phyloP scores from a whole-genome alignment of 2,888 invertebrate genomes.

The Schrankia costaestrigalis region DNA sequence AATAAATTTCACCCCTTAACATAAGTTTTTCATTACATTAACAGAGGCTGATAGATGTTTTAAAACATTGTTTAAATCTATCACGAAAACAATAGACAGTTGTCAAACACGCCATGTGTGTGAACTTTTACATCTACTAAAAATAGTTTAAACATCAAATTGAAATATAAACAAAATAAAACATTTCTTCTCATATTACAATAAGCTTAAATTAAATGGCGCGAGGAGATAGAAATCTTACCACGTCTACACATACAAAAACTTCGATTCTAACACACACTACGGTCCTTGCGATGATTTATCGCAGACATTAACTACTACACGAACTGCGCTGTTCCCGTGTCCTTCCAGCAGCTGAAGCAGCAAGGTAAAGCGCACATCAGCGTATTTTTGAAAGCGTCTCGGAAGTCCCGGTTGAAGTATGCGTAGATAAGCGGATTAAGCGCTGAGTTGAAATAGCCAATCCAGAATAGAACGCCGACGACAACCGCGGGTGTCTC shows the following conservation, averaged over 20 bases:
- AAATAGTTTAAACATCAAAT: too few relatives aligned
- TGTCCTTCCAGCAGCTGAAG: slow-evolving; percentile 86
- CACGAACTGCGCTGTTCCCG: slow-evolving; percentile 81
- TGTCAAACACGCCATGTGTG: too few relatives aligned
- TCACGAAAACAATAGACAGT: too few relatives aligned
- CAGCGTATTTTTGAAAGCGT: slow-evolving; percentile 95
- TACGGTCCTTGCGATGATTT: slow-evolving; percentile 24
- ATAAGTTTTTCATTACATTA: too few relatives aligned
- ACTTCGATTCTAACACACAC: slow-evolving; percentile 8
- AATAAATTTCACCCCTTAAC: too few relatives aligned
- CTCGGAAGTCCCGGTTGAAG: slow-evolving; percentile 88
- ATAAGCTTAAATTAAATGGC: slow-evolving; percentile 5
- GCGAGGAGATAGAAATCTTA: slow-evolving; percentile 2
- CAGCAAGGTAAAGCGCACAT: slow-evolving; percentile 93
- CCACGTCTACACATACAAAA: slow-evolving; percentile 6
- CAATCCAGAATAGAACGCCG: slow-evolving; percentile 97
- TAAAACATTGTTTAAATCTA: too few relatives aligned
- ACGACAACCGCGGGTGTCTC: slow-evolving; percentile 92
- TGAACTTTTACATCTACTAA: too few relatives aligned
- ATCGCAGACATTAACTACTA: slow-evolving; percentile 46
- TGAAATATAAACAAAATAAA: too few relatives aligned
- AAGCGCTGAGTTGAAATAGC: slow-evolving; percentile 83
- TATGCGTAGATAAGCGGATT: slow-evolving; percentile 94
- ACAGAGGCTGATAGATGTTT: too few relatives aligned
- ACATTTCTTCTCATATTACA: not conserved